Conservation (phyloP, 2,113 vertebrate species). For the Tichodroma muraria region DNA sequence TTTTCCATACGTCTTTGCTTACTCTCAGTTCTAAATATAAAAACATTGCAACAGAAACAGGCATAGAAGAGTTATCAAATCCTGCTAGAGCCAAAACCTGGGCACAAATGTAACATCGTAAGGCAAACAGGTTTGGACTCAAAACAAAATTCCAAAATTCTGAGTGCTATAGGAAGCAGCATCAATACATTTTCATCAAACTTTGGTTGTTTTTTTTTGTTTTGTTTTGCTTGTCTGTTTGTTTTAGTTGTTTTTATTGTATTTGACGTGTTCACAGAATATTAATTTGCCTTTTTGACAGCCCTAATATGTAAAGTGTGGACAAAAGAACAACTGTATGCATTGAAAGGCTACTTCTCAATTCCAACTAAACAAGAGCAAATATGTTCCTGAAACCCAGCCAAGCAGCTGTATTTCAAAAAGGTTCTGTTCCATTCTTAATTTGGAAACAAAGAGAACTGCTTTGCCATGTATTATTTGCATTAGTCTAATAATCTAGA, state of each 20-base stretch:
- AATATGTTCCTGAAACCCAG: neutral
- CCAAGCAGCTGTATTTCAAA: neutral
- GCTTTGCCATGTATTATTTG: neutral
- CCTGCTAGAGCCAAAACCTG: neutral
- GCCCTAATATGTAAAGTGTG: neutral
- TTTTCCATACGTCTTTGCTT: conserved; percentile 28
- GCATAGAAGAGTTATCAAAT: neutral
- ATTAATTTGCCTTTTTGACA: neutral
- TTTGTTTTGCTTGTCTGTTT: neutral
- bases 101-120: neutral
- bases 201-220: neutral
- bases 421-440: neutral
- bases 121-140: neutral
- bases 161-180: neutral
- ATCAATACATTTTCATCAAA: neutral
- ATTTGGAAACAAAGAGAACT: neutral
- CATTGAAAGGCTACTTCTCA: neutral
- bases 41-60: neutral
- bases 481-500: neutral
- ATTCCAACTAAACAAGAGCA: neutral
- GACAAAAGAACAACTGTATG: neutral
- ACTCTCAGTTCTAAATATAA: conserved; percentile 23
- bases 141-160: neutral
- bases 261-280: neutral
- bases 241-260: neutral